These are phyloP conservation scores for Enoplosus armatus DNA, from an alignment of 2,797 vertebrate genomes.

Conservation along the genomic window DNA sequence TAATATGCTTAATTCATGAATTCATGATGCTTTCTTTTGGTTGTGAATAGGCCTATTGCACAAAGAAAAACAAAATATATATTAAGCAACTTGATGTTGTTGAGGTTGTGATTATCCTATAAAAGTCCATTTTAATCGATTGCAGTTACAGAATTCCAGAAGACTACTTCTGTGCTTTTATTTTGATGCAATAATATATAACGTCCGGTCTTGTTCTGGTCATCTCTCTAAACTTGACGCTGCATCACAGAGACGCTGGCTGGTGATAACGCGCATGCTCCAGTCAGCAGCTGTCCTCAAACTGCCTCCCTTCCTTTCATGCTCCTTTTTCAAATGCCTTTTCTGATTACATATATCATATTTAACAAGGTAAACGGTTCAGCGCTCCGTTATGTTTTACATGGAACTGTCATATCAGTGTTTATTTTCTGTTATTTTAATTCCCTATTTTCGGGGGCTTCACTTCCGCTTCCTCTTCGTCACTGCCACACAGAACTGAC, in stretches of 20 bases:
- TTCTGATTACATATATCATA: not conserved
- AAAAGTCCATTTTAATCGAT: not conserved
- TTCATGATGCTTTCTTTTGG: not conserved
- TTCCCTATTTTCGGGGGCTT: not conserved
- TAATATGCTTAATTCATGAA: not conserved
- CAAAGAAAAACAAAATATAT: not conserved
- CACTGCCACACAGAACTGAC: slow-evolving; percentile 36
- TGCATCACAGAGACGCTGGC: not conserved
- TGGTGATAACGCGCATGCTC: slow-evolving; percentile 35
- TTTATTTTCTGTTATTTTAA: not conserved
- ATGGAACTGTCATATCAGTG: accelerated
- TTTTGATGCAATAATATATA: slow-evolving; percentile 19
- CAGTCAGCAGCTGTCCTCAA: not conserved
- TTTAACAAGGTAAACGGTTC: too few species aligned
- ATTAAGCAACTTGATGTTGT: not conserved
- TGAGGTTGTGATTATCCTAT: not conserved
- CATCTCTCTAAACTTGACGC: not conserved
- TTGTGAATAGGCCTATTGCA: not conserved
- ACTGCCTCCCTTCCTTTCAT: not conserved
- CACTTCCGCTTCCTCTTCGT: slow-evolving; percentile 70
- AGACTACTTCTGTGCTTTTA: slow-evolving; percentile 10
- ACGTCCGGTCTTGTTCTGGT: not conserved
- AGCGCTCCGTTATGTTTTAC: not conserved
- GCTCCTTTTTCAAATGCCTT: not conserved
- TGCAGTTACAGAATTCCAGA: not conserved